These are phyloP conservation scores for Pelodytes ibericus DNA, from an alignment of 2,797 vertebrate genomes.

Conservation along the genomic window DNA sequence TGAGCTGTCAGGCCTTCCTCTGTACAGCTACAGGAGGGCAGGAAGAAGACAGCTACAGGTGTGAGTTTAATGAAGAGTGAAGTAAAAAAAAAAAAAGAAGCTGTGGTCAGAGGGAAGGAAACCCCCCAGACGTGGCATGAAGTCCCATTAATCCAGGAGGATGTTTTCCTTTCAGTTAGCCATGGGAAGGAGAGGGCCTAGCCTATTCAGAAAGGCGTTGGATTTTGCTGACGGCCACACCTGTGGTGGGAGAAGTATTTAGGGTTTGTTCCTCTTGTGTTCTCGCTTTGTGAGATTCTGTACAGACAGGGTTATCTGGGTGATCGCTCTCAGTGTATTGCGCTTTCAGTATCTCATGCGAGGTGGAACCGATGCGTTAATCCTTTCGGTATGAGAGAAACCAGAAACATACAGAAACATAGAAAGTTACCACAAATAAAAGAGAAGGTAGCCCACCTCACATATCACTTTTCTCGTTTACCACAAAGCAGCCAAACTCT, in stretches of 20 bases:
- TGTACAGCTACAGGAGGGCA: conserved; percentile 37
- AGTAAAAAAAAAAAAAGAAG: conserved; percentile 47
- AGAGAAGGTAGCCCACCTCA: conserved; percentile 27
- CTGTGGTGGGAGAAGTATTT: conserved; percentile 30
- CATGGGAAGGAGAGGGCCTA: conserved; percentile 26
- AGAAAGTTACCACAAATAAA: conserved; percentile 36
- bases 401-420: conserved; percentile 42
- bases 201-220: conserved; percentile 22
- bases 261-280: conserved; percentile 32
- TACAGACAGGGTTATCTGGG: conserved; percentile 51
- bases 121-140: conserved; percentile 51
- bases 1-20: conserved; percentile 5
- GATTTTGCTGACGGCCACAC: conserved; percentile 31
- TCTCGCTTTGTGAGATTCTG: conserved; percentile 32
- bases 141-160: conserved; percentile 52
- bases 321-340: conserved; percentile 41
- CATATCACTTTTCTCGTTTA: conserved; percentile 18
- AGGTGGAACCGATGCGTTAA: conserved; percentile 49
- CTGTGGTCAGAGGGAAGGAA: conserved; percentile 43
- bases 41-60: conserved; percentile 36
- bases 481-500: conserved; percentile 4
- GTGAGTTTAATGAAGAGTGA: conserved; percentile 48
- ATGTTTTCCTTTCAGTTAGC: conserved; percentile 51
- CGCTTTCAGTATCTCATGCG: conserved; percentile 42
- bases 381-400: conserved; percentile 27